A percentile compares a stretch with the other conserved stretches of the same genome.
Evolutionary conservation across 2,888 invertebrate species (phyloP).

Genomic region (Lysandra bellargus): DNA sequence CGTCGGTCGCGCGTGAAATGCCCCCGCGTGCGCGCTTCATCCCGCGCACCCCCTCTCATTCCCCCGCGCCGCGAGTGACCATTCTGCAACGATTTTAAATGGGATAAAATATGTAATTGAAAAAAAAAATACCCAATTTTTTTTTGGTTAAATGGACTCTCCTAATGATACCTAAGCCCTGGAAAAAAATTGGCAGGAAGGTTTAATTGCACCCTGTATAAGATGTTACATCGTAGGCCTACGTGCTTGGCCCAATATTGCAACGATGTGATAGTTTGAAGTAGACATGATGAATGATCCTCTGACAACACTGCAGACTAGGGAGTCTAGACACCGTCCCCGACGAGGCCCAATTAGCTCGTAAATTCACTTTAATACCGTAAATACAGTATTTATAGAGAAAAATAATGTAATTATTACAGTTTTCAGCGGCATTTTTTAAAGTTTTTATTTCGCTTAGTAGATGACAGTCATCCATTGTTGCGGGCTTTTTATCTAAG

Average conservation of each 20-base stretch:
- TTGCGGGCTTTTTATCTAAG: slow-evolving; percentile 32
- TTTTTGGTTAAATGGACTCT: no score
- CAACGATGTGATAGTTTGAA: neutral
- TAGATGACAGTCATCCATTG: slow-evolving; percentile 35
- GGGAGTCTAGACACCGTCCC: neutral
- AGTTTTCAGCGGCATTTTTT: slow-evolving; percentile 13
- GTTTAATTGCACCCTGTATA: no score
- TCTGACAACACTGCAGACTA: neutral
- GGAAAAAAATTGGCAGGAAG: no score
- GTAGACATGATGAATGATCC: neutral
- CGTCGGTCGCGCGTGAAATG: no score
- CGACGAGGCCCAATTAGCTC: neutral
- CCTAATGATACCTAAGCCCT: no score
- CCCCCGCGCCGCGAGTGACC: no score
- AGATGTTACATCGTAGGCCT: no score
- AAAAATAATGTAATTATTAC: slow-evolving; percentile 2
- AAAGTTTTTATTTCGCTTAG: slow-evolving; percentile 18
- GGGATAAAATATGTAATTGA: no score
- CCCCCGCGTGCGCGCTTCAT: no score
- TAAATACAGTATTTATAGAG: slow-evolving; percentile 12
- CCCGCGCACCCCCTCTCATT: no score
- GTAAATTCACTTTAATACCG: slow-evolving; percentile 4
- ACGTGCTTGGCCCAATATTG: neutral
- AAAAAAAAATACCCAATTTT: no score
- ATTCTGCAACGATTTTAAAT: no score